Percentiles rank a stretch among this genome's conserved stretches.
phyloP scores from a whole-genome alignment of 2,113 vertebrate genomes.

The Semnornis frantzii region DNA sequence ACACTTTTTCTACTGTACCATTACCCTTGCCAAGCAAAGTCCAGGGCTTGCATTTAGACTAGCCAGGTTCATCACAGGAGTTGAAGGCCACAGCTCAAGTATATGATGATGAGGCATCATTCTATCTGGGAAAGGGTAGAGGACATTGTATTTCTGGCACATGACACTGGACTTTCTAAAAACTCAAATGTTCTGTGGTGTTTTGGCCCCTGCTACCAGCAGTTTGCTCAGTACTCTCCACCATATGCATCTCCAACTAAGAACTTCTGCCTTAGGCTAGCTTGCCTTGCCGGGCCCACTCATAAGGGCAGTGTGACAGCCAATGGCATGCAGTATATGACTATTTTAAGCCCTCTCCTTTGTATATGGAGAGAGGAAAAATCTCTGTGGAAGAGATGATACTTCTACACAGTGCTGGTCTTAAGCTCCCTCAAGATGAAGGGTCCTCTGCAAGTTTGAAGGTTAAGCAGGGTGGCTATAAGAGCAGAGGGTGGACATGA shows the following conservation, averaged over 20 bases:
- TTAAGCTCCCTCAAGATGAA: neutral
- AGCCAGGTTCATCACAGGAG: neutral
- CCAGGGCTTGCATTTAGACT: neutral
- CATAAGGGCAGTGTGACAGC: neutral
- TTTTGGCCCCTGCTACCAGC: neutral
- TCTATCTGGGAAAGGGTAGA: neutral
- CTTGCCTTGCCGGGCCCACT: neutral
- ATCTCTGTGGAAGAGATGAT: neutral
- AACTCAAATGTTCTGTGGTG: neutral
- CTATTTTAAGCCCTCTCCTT: neutral
- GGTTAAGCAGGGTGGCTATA: neutral
- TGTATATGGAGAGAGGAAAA: neutral
- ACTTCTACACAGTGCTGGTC: rapidly evolving
- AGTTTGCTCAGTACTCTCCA: neutral
- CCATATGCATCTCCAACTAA: neutral
- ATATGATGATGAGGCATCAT: rapidly evolving
- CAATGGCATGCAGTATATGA: neutral
- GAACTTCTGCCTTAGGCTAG: neutral
- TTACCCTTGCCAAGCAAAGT: neutral
- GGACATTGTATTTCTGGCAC: neutral
- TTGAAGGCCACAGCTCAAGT: neutral
- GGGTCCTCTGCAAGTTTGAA: neutral
- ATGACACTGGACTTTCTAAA: neutral
- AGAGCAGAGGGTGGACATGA: neutral
- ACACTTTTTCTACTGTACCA: rapidly evolving